These are phyloP conservation scores for Agonopterix alstromeriana DNA, from an alignment of 2,888 invertebrate species.

Conservation along the genomic window DNA sequence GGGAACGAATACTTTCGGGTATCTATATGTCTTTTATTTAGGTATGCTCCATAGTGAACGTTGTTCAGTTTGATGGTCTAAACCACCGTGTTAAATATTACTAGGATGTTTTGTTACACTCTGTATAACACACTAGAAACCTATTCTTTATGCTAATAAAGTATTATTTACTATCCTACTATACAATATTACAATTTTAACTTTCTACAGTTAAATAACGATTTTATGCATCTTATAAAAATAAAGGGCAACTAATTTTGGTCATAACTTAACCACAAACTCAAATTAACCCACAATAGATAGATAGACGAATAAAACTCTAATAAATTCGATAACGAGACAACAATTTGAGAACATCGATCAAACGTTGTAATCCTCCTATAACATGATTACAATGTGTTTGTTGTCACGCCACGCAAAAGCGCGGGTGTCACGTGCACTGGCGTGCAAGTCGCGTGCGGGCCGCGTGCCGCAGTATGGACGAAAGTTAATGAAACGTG, in stretches of 20 bases:
- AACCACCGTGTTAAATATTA: no score
- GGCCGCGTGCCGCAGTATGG: slow-evolving; percentile 11
- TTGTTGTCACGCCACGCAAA: slow-evolving; percentile 16
- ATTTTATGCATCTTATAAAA: no score
- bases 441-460: slow-evolving; percentile 16
- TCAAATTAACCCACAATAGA: slow-evolving; percentile 7
- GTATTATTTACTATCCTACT: no score
- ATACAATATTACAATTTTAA: no score
- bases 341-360: slow-evolving; percentile 33
- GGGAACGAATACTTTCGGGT: no score
- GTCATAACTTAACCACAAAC: background rate
- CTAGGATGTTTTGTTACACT: no score
- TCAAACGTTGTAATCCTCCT: slow-evolving; percentile 25
- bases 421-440: slow-evolving; percentile 4
- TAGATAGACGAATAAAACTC: slow-evolving; percentile 1
- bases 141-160: no score
- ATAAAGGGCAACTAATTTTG: background rate
- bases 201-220: no score
- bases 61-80: no score
- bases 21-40: no score
- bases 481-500: background rate
- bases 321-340: slow-evolving; percentile 23
- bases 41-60: no score
- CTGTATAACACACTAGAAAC: no score
- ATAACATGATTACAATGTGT: slow-evolving; percentile 27